Conservation (phyloP, 2,888 invertebrate species). For the Rhogogaster chlorosoma region DNA sequence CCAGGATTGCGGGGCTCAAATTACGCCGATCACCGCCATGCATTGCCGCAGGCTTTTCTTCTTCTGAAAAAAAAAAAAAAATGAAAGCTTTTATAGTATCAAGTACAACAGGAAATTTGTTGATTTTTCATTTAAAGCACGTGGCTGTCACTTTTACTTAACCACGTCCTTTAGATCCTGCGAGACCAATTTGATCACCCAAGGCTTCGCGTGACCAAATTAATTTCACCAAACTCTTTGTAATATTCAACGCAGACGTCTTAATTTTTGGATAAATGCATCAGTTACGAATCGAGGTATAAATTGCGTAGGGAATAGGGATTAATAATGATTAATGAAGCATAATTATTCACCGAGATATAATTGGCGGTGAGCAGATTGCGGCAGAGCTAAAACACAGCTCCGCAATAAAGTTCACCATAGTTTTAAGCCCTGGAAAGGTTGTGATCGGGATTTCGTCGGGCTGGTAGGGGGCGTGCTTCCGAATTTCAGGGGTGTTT, state of each 20-base stretch:
- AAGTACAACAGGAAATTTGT: neutral
- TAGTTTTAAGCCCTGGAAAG: constrained; percentile 10
- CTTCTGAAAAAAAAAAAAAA: constrained; percentile 65
- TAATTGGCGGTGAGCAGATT: constrained; percentile 11
- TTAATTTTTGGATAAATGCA: neutral
- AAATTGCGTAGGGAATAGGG: neutral
- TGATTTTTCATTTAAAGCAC: neutral
- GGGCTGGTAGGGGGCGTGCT: neutral
- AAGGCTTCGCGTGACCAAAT: constrained; percentile 9
- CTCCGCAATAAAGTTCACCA: neutral
- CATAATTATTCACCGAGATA: neutral
- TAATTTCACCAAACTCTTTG: constrained; percentile 11
- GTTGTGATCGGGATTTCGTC: neutral
- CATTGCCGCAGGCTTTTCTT: constrained; percentile 75
- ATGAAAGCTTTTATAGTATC: too few relatives aligned
- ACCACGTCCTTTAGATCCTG: neutral
- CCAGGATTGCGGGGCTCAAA: constrained; percentile 73
- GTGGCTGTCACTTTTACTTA: neutral
- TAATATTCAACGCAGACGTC: neutral
- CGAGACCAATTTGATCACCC: neutral
- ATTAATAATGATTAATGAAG: neutral
- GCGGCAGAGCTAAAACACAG: neutral
- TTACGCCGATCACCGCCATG: constrained; percentile 76
- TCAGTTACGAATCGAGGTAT: neutral
- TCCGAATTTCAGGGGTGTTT: constrained; percentile 14